Base-by-base conservation (phyloP, 2,888 invertebrate genomes). In the Antheraea assamensis region DNA sequence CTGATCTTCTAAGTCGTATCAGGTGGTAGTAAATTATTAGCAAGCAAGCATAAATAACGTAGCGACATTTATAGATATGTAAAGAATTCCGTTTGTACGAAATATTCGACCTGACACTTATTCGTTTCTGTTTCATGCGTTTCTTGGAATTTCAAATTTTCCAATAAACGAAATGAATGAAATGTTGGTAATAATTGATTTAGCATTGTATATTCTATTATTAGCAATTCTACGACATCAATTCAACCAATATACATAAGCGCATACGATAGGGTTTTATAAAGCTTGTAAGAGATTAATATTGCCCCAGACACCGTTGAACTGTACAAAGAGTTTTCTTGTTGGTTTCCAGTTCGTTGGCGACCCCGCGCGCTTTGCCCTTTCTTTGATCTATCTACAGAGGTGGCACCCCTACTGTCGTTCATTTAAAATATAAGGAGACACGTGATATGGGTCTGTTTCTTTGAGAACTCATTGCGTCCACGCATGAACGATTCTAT, bases 371-470 rank as follows among this genome's bases (percentile, higher is more conserved):
- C 76, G 78, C 80, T 73, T 72, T 75, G 74, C 78, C 73, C 80
- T 83, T 79, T 77, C 88, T 90, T 90, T 90, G 90, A 90, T 89
- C 85, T 89, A 83, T 52, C 68, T 64, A 76, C 76, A 73, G 74
- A 74, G 76, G 76, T 77, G 77, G 77, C 76, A 78, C 80, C 81
- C 76, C 80, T 82, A 78, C 58, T 58, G 72, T 35, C 68, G 31
- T 68, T 78, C 77, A 74, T 76, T 70, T 78, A 76, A 58, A 79
- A 78, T 77, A 81, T 82, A 78, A 75, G 71, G 76, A 74, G 61
- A 77, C 74, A 71, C 52, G 35, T 73, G 55, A 24, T 66, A 27
- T 66, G 24, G 47, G 68, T 49, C 75, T 75, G 21, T 72, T 72
- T 61, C 74, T 82, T 76, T 75, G 73, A 42, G 71, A 76, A 76